Percentiles rank a stretch among this genome's conserved stretches.
Evolutionary conservation across 2,113 vertebrate genomes (phyloP).

Genomic region (Odobenus rosmarus): DNA sequence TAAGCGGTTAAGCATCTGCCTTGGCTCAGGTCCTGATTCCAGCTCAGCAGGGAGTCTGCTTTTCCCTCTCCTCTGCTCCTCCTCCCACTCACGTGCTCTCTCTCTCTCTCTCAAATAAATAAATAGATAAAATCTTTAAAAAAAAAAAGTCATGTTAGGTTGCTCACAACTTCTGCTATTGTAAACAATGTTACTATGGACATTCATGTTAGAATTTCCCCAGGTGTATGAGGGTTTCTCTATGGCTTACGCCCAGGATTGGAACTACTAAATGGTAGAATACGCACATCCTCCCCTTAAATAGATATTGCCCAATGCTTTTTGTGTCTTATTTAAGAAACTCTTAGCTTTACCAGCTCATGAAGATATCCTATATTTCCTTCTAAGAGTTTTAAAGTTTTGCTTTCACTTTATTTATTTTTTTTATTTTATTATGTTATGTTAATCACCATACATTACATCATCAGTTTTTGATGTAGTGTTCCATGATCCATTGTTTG

Average conservation of each 20-base stretch:
- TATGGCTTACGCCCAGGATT: background rate
- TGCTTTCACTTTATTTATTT: background rate
- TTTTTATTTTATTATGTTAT: too few relatives aligned
- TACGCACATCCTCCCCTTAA: background rate
- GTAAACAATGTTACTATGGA: background rate
- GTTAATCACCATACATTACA: too few relatives aligned
- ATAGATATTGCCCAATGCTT: background rate
- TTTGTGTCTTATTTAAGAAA: background rate
- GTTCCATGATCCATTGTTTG: too few relatives aligned
- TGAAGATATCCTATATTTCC: background rate
- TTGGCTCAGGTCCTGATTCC: too few relatives aligned
- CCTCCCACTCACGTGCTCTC: too few relatives aligned
- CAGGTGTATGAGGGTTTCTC: background rate
- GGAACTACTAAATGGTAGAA: background rate
- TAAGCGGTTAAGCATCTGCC: too few relatives aligned
- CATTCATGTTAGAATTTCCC: background rate
- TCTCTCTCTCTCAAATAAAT: too few relatives aligned
- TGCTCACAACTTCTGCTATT: background rate
- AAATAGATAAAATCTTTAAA: too few relatives aligned
- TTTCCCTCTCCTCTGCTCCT: too few relatives aligned
- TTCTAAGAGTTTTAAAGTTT: background rate
- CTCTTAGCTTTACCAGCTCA: background rate
- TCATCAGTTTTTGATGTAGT: too few relatives aligned
- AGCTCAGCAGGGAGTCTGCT: too few relatives aligned
- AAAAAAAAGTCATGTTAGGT: background rate